phyloP scores from a whole-genome alignment of 1,140 invertebrate genomes.

The Drosophila sp. region DNA sequence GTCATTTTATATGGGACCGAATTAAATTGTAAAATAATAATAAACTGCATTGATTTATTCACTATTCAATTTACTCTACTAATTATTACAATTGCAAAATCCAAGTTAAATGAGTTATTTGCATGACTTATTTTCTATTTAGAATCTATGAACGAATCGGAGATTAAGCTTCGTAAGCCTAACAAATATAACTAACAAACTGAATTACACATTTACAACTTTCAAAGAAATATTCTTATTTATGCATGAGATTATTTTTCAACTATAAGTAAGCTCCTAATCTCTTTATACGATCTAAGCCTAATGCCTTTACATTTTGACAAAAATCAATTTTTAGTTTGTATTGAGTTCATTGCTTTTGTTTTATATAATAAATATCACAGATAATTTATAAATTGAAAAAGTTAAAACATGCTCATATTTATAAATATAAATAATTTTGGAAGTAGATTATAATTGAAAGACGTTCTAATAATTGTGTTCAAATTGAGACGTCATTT shows the following conservation, averaged over 20 bases:
- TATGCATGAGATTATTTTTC: not conserved
- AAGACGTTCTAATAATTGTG: no score
- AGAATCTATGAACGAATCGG: not conserved
- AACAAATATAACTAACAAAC: not conserved
- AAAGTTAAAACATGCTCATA: no score
- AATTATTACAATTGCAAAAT: not conserved
- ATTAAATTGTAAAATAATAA: not conserved
- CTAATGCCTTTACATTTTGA: not conserved
- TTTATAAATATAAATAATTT: no score
- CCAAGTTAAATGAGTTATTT: not conserved
- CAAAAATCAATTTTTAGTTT: no score
- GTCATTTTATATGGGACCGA: not conserved
- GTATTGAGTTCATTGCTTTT: no score
- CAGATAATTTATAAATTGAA: no score
- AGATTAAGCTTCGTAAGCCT: not conserved
- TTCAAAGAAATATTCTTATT: not conserved
- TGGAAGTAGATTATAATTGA: no score
- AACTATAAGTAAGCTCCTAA: not conserved
- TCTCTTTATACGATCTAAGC: not conserved
- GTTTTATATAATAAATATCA: no score
- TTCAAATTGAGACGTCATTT: no score
- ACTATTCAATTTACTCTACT: not conserved
- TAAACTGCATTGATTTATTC: conserved; percentile 15
- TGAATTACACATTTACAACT: not conserved
- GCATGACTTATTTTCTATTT: not conserved